Base-by-base conservation (phyloP, 2,888 invertebrate genomes). In the Xanthostigma xanthostigma region DNA sequence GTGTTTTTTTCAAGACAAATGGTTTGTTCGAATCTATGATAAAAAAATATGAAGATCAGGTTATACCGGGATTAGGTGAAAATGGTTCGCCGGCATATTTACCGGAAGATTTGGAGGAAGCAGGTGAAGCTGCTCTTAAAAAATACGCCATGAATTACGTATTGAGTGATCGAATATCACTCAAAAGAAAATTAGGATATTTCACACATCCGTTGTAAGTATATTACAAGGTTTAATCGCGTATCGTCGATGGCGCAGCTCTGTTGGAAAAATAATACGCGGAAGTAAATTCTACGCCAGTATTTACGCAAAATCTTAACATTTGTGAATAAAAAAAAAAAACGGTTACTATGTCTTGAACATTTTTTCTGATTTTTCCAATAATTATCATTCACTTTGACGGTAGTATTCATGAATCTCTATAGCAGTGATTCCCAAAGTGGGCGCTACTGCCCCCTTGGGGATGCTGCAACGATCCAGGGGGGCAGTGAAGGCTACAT, bases 121-220 rank as follows among this genome's bases (percentile, higher is more conserved):
- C 71, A 27, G 85, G 83, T 2, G 84, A 88, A 51, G 74, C 76
- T 55, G 74, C 85, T 0, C 78, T 88, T 63, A 81, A 85, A 58
- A 83, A 81, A 61, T 83, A 88, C 55, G 93, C 93, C 2, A 78
- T 95, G 54, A 95, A 95, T 64, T 81, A 89, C 50, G 77, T 90
- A 56, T 73, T 93, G 8, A 93, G 92, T 63, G 88, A 94, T 62
- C 80, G 85, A 62, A 83, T 95, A 60, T 79, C 91, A 1, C 79
- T 91, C 58, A 87, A 89, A 64, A 72, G 95, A 56, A 82, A 81
- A 54, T 66, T 91, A 36, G 76, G 76, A 61, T 90, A 67, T 56
- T 79, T 70, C 64, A 73, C 60, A 59, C 80, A 71, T 57, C 62
- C 64, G 50, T 62, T 66, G 70, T 71, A 57, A 57, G 58, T 62